Conservation (phyloP, 2,888 invertebrate species). For the Podotricha telesiphe region DNA sequence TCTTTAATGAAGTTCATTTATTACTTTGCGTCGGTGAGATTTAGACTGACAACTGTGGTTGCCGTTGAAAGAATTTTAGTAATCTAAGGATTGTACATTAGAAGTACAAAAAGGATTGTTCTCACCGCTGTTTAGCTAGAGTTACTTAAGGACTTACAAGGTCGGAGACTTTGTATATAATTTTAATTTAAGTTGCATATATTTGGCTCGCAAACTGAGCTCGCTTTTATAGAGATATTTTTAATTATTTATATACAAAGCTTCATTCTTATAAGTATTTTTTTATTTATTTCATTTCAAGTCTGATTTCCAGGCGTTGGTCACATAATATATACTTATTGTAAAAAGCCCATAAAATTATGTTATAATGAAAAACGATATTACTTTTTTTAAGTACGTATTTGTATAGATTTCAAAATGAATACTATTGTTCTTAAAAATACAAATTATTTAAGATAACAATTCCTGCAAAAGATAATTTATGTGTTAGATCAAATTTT, state of each 20-base stretch:
- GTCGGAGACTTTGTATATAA: slow-evolving; percentile 17
- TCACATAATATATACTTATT: not conserved
- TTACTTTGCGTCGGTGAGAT: slow-evolving; percentile 26
- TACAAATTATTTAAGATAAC: slow-evolving; percentile 1
- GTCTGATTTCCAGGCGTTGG: not conserved
- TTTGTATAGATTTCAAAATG: not conserved
- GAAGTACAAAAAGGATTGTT: slow-evolving; percentile 26
- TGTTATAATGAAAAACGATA: not conserved
- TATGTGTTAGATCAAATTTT: slow-evolving; percentile 1
- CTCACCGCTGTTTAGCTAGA: slow-evolving; percentile 30
- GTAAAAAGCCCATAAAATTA: not conserved
- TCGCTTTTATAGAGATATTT: not conserved
- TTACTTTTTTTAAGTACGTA: not conserved
- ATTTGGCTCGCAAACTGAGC: not conserved
- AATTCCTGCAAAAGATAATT: not conserved
- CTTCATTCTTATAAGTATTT: slow-evolving; percentile 2
- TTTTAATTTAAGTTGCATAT: not conserved
- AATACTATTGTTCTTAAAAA: not conserved
- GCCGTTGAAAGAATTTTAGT: slow-evolving; percentile 1
- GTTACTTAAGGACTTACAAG: slow-evolving; percentile 18
- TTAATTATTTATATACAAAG: not conserved
- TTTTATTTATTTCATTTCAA: not conserved
- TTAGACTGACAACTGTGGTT: slow-evolving; percentile 56
- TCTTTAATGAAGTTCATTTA: not conserved
- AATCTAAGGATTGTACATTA: slow-evolving; percentile 26